Conservation (phyloP, 2,113 vertebrate genomes). For the Oceanites oceanicus region DNA sequence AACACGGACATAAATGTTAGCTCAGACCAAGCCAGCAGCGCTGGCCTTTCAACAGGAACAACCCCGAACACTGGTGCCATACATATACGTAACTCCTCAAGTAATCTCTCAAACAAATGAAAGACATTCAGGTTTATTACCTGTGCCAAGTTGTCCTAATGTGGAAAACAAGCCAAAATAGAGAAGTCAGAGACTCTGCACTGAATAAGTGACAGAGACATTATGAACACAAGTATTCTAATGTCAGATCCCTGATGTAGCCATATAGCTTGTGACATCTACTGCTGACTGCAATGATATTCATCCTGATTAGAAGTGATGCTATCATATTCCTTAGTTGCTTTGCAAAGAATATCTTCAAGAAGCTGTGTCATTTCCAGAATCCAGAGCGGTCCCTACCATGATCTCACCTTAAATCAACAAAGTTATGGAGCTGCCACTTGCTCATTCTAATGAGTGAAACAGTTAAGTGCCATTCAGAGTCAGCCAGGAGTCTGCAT, state of each 20-base stretch:
- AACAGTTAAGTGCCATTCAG: conserved; percentile 29
- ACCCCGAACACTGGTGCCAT: neutral
- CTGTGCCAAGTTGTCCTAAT: neutral
- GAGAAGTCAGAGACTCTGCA: neutral
- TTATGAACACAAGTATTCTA: neutral
- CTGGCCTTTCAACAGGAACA: neutral
- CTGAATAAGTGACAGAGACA: conserved; percentile 8
- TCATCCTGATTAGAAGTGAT: conserved; percentile 20
- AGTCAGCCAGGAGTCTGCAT: conserved; percentile 25
- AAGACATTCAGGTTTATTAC: neutral
- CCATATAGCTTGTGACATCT: conserved; percentile 31
- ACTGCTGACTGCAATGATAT: conserved; percentile 40
- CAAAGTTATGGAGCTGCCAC: neutral
- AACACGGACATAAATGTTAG: neutral
- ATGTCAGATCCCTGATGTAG: conserved; percentile 25
- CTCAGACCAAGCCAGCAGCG: neutral
- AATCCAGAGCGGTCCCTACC: conserved; percentile 3
- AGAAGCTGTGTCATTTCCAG: neutral
- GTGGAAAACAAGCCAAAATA: neutral
- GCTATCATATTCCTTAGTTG: neutral
- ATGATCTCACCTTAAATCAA: conserved; percentile 18
- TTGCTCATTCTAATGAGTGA: conserved; percentile 28
- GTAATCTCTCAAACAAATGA: neutral
- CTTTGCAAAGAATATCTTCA: neutral
- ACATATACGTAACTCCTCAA: neutral